These are phyloP conservation scores for Cotesia typhae DNA, from an alignment of 1,140 invertebrate genomes.

Conservation along the genomic window DNA sequence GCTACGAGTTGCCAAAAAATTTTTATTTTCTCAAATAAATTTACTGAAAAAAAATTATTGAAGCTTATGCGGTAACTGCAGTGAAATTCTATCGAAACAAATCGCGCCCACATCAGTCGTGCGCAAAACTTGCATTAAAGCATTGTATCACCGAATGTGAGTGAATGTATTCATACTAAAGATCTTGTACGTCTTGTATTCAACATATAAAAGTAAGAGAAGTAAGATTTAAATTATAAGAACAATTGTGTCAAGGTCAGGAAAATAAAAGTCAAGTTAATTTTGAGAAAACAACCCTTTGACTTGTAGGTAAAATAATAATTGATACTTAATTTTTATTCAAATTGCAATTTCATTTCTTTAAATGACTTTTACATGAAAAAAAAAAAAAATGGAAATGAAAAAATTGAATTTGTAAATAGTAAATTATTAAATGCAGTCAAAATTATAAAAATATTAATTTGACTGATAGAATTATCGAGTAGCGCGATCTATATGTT, in stretches of 20 bases:
- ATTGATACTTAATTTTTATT: background rate
- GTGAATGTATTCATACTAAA: background rate
- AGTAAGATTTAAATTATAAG: conserved; percentile 1
- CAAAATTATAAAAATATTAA: too few species aligned
- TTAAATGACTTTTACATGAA: background rate
- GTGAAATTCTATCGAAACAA: background rate
- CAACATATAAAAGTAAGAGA: background rate
- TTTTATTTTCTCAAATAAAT: too few species aligned
- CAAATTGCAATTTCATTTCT: background rate
- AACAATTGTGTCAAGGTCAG: conserved; percentile 42
- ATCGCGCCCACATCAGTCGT: background rate
- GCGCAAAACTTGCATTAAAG: conserved; percentile 2
- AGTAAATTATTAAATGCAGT: too few species aligned
- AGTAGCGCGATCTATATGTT: too few species aligned
- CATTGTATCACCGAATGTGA: background rate
- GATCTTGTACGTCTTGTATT: background rate
- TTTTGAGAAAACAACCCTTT: too few species aligned
- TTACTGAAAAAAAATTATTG: too few species aligned
- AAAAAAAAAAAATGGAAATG: too few species aligned
- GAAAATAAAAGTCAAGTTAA: conserved; percentile 31
- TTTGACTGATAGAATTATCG: too few species aligned
- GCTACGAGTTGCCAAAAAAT: too few species aligned
- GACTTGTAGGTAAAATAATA: too few species aligned
- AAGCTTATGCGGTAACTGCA: too few species aligned
- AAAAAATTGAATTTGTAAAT: too few species aligned